Evolutionary conservation across 2,888 invertebrate genomes (phyloP), one percentile per base, ranked within the genome.

Genomic region (Sussaba pulchella): DNA sequence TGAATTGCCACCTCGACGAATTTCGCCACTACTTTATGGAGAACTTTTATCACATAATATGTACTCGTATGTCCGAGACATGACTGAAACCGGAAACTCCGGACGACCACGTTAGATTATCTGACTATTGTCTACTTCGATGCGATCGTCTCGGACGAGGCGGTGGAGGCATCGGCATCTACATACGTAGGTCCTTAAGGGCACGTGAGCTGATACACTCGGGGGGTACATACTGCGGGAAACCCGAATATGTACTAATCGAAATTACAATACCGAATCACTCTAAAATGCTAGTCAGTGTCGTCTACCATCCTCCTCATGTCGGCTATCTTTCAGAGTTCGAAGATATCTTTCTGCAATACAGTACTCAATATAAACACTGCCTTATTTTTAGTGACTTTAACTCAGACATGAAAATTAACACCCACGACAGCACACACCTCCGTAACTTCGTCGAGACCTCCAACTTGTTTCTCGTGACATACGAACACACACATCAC

Each of bases 1-100:
- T 61, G 41, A 61, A 61, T 21, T 31, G 61, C 9, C 61, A 61
- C 39, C 41, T 61, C 1, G 61, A 61, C 6, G 43, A 43, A 1
- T 61, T 61, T 12, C 41, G 61, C 3, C 10, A 41, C 6, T 12
- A 17, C 14, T 61, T 61, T 12, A 12, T 41, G 1, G 9, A 21
- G 1, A 61, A 61, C 19, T 41, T 21, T 4, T 61, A 43, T 21
- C 61, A 61, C 12, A 41, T 61, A 0, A 21, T 43, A 21, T 61
- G 61, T n/a, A n/a, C n/a, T n/a, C n/a, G n/a, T 21, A 61, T 61
- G 61, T 41, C 41, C 0, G 61, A 61, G 19, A 61, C 61, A 1
- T 61, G 61, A 41, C 12, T 61, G 0, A 61, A 2, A 2, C 61
- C 61, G 21, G 19, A 43, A 41, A 41, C 39, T 41, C 19, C 43